Base-by-base conservation (phyloP, 2,113 vertebrate species). In the Lepisosteus osseus region DNA sequence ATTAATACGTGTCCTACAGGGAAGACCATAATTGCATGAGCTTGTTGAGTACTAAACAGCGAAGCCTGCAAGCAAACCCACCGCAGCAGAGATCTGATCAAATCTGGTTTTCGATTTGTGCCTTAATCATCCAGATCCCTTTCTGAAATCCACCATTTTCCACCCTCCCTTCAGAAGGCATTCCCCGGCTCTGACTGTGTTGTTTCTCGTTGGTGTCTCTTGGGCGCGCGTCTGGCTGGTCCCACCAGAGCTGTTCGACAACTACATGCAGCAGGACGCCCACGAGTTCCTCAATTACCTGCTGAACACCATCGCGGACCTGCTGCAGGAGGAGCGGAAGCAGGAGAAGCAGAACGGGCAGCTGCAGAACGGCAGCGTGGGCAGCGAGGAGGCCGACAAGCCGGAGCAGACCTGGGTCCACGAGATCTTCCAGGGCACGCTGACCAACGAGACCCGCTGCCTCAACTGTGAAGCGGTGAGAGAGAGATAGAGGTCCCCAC, bases 221-320 rank as follows among this genome's bases (percentile, higher is more conserved):
- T 29, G 29, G 29, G 29, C 2, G 29, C 29, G 29, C 29, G 47
- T 9, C 7, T 40, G 17, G 62, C 17, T 9, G 13, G 44, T 77
- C 78, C 1, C 88, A 61, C 29, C 86, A 99, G 97, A 99, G 64
- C 90, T 99, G 77, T 99, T 99, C 86, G 97, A 99, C 79, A 99
- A 99, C 90, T 99, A 99, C 90, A 99, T 98, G 97, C 97, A 99
- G 84, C 97, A 99, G 86, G 97, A 99, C 75, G 97, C 97, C 7
- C 97, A 98, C 44, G 97, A 99, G 57, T 99, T 98, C 85, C 91
- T 99, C 74, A 99, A 99, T 90, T 99, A 99, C 74, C 89, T 99
- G 56, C 88, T 99, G 75, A 99, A 99, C 80, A 99, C 97, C 57
- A 93, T 99, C 73, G 97, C 95, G 6, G 97, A 99, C 89, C 96